These are phyloP conservation scores for Ephydatia muelleri DNA, from an alignment of 37 sponge, comb jelly and placozoan species.

Conservation along the genomic window DNA sequence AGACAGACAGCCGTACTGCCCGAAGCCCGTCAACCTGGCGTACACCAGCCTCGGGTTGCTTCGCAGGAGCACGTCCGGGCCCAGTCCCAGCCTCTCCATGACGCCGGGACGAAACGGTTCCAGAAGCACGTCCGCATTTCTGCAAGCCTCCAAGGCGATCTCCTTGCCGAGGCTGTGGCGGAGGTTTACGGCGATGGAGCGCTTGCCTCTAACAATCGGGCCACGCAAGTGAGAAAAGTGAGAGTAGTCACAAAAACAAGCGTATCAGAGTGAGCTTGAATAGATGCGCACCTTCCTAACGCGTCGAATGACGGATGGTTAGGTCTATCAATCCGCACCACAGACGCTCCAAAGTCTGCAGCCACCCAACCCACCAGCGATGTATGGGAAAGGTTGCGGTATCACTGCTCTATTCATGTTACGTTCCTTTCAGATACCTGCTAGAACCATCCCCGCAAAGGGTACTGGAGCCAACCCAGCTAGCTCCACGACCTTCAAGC, in stretches of 20 bases:
- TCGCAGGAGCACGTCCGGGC: slow-evolving; percentile 70
- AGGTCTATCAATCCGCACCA: slow-evolving; percentile 83
- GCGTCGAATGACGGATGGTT: slow-evolving; percentile 62
- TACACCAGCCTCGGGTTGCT: slow-evolving; percentile 87
- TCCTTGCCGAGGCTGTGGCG: slow-evolving; percentile 63
- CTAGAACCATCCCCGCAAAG: slow-evolving; percentile 94
- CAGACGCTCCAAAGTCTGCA: slow-evolving; percentile 94
- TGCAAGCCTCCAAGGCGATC: slow-evolving; percentile 49
- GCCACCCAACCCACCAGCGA: too few relatives aligned
- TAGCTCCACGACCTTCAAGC: slow-evolving; percentile 92
- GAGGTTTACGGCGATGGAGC: slow-evolving; percentile 84
- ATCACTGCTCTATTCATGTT: too few relatives aligned
- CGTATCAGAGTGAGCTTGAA: neutral
- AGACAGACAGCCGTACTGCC: slow-evolving; percentile 78
- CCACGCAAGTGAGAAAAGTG: too few relatives aligned
- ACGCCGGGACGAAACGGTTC: slow-evolving; percentile 84
- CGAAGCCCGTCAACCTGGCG: slow-evolving; percentile 95
- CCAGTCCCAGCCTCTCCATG: slow-evolving; percentile 97
- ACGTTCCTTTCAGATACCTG: slow-evolving; percentile 42
- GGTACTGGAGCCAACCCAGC: slow-evolving; percentile 98
- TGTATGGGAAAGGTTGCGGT: too few relatives aligned
- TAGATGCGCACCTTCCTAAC: slow-evolving; percentile 42
- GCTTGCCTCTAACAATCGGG: slow-evolving; percentile 83
- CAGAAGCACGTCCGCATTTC: slow-evolving; percentile 48
- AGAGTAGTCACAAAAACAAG: neutral